phyloP scores from a whole-genome alignment of 2,888 invertebrate species.

The Tryphoninae sp. region DNA sequence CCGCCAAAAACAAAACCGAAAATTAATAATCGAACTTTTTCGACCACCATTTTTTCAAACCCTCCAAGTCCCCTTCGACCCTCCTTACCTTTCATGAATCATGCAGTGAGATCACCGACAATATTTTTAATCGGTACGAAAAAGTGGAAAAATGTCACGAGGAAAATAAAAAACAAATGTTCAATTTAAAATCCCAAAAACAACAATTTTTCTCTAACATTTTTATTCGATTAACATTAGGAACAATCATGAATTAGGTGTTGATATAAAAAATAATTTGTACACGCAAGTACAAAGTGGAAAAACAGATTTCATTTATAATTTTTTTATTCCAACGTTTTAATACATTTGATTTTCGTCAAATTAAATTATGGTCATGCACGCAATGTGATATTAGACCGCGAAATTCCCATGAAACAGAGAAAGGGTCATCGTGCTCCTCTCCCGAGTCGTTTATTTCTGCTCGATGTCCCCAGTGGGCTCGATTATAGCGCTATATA shows the following conservation, averaged over 20 bases:
- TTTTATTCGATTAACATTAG: too few relatives aligned
- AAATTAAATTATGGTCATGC: conserved; percentile 20
- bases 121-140: background rate
- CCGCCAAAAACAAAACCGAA: conserved; percentile 24
- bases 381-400: conserved; percentile 9
- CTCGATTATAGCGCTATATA: conserved; percentile 35
- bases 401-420: conserved; percentile 21
- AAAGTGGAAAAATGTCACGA: background rate
- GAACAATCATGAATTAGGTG: too few relatives aligned
- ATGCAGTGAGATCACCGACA: background rate
- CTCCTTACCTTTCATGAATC: background rate
- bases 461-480: conserved; percentile 52
- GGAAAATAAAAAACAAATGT: background rate
- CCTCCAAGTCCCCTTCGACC: background rate
- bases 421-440: conserved; percentile 25
- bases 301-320: too few relatives aligned
- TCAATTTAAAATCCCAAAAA: background rate
- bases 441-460: conserved; percentile 56
- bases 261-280: too few relatives aligned
- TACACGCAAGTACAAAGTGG: too few relatives aligned
- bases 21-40: conserved; percentile 42
- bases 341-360: conserved; percentile 18
- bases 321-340: background rate
- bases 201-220: background rate
- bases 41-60: conserved; percentile 35